Base-by-base conservation (phyloP, 1,140 invertebrate species). In the Lanistes nyassanus region DNA sequence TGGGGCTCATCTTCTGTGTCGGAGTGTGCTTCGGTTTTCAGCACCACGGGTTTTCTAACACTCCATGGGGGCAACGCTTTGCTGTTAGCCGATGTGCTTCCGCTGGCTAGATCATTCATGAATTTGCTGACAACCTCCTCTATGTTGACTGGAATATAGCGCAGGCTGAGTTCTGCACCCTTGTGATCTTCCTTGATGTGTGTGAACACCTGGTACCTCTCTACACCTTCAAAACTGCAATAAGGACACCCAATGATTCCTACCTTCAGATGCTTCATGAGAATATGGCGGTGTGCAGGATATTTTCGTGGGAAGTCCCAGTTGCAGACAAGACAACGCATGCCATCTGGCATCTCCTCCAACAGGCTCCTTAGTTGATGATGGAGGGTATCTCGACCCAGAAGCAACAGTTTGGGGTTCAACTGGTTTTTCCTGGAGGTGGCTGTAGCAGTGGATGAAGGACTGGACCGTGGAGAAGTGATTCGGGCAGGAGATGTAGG, bases 251-350 rank as follows among this genome's bases (percentile, higher is more conserved):
- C 72, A 39, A 78, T 74, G 23, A 82, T 64, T 39, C 67, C 75
- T 53, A 82, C 47, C 62, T 79, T 78, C 29, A 82, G 71, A 70
- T 82, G 81, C 34, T 78, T 79, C 64, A 79, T 56, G 34, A 82
- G 70, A 23, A 82, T 73, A 55, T 82, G 81, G 13, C 79, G 66
- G 66, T 82, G 81, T 13, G 76, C 55, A 5, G 79, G 72, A 56
- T 79, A 80, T 71, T 77, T 77, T 21, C 74, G 36, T 16, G 79
- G 79, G n/a, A 80, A 80, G 29, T 80, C 76, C 75, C 75, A 80
- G 13, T 76, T 64, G 36, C 81, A 82, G 4, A 80, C 73, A 53
- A 77, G 69, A 64, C 81, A 82, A 21, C 70, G 42, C 11, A 74
- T 42, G 31, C 67, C 34, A 0, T 67, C 36, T 16, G 60, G 51